Evolutionary conservation across 2,797 vertebrate species (phyloP).

Genomic region (Otolemur crassicaudatus): DNA sequence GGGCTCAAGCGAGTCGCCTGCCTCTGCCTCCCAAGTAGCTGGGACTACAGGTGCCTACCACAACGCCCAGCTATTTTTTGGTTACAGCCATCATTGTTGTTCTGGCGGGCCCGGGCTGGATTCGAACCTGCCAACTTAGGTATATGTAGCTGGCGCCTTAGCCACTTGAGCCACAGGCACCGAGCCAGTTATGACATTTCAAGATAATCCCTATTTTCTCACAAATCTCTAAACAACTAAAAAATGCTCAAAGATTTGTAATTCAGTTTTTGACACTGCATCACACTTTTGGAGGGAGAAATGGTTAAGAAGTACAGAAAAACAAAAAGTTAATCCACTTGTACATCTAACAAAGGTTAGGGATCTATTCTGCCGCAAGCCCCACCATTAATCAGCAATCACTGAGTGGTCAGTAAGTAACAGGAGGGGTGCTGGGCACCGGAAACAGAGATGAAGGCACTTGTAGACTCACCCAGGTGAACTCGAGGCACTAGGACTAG

Average conservation of each 20-base stretch:
- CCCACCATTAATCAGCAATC: background rate
- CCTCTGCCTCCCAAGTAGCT: no score
- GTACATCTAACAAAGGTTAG: background rate
- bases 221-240: background rate
- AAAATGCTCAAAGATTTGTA: constrained; percentile 36
- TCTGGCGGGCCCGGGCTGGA: no score
- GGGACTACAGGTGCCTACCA: no score
- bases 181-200: background rate
- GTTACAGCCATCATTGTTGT: no score
- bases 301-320: background rate
- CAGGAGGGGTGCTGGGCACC: no score
- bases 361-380: background rate
- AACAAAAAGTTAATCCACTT: background rate
- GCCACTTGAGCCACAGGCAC: no score
- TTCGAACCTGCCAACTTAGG: no score
- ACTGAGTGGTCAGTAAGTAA: background rate
- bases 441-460: background rate
- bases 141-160: no score
- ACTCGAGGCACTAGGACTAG: background rate
- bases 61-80: no score
- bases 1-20: no score
- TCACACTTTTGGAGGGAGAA: background rate
- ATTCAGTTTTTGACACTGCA: background rate
- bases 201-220: constrained; percentile 39
- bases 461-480: background rate